A percentile compares a stretch with the other conserved stretches of the same genome.
Evolutionary conservation across 1,140 invertebrate genomes (phyloP).

Genomic region (Luehdorfia chinensis): DNA sequence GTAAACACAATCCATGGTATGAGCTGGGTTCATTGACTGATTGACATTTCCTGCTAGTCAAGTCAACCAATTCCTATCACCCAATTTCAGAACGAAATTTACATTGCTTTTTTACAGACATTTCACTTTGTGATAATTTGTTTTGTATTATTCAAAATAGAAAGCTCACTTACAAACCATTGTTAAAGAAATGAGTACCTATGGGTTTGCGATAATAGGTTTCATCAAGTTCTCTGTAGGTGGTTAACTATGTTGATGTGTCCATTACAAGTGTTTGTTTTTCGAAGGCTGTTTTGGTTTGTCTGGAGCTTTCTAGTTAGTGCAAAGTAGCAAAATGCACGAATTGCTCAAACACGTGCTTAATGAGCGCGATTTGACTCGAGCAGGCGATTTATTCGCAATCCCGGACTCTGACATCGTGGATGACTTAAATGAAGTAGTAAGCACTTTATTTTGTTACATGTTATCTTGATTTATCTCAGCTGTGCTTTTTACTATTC

Average conservation of each 20-base stretch:
- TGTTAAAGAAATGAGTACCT: background rate
- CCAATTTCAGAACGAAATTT: conserved; percentile 24
- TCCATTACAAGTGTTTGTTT: conserved; percentile 24
- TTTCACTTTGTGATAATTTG: conserved; percentile 17
- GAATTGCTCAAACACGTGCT: conserved; percentile 92
- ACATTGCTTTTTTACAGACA: conserved; percentile 7
- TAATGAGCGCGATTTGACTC: conserved; percentile 90
- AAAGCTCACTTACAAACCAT: conserved; percentile 2
- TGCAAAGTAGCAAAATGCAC: conserved; percentile 82
- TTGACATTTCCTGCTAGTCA: conserved; percentile 22
- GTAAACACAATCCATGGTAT: no score
- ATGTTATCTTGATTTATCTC: conserved; percentile 5
- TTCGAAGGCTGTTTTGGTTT: conserved; percentile 15
- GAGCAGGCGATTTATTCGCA: conserved; percentile 94
- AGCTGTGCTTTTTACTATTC: conserved; percentile 16
- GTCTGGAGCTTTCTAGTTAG: conserved; percentile 14
- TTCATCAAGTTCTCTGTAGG: conserved; percentile 16
- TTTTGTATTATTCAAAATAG: conserved; percentile 12
- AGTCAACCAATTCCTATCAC: conserved; percentile 15
- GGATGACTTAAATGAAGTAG: conserved; percentile 89
- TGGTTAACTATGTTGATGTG: conserved; percentile 22
- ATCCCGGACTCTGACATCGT: conserved; percentile 91
- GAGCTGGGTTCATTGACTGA: conserved; percentile 33
- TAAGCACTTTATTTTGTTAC: conserved; percentile 64
- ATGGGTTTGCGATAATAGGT: background rate